Percentiles rank a stretch among this genome's conserved stretches.
These are phyloP conservation scores for Aspidoscelis tigris DNA, from an alignment of 2,113 vertebrate species.

Conservation along the genomic window DNA sequence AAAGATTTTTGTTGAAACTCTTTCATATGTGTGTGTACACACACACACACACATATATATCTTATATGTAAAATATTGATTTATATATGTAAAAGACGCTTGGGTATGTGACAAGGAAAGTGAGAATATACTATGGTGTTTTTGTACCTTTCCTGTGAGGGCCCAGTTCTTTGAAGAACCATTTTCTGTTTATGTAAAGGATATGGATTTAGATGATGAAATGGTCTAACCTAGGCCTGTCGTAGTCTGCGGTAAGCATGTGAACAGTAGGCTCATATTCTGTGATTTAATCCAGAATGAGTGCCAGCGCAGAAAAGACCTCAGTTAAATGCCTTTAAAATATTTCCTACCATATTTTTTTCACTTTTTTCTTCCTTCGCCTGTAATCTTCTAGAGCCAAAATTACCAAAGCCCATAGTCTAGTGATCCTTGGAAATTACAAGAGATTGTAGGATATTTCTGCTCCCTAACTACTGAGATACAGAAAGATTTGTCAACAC, in stretches of 20 bases:
- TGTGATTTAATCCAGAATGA: too few species aligned
- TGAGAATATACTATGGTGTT: too few species aligned
- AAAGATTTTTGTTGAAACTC: constrained; percentile 34
- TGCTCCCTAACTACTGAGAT: not conserved
- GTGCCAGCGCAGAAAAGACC: too few species aligned
- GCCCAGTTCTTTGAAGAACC: not conserved
- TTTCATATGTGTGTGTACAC: constrained; percentile 2
- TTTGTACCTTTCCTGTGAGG: too few species aligned
- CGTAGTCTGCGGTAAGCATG: too few species aligned
- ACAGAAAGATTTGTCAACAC: too few species aligned
- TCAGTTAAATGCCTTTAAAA: not conserved
- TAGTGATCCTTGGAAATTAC: not conserved
- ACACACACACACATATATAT: not conserved
- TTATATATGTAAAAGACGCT: not conserved
- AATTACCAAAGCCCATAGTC: not conserved
- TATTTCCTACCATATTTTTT: not conserved
- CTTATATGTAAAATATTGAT: not conserved
- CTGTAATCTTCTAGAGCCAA: not conserved
- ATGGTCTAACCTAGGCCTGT: too few species aligned
- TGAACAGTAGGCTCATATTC: too few species aligned
- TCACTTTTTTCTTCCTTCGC: not conserved
- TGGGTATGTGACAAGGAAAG: not conserved
- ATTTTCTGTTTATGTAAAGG: too few species aligned
- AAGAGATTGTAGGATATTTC: not conserved
- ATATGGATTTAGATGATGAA: too few species aligned